These are phyloP conservation scores for Riptortus pedestris DNA, from an alignment of 1,140 invertebrate species.

Conservation along the genomic window DNA sequence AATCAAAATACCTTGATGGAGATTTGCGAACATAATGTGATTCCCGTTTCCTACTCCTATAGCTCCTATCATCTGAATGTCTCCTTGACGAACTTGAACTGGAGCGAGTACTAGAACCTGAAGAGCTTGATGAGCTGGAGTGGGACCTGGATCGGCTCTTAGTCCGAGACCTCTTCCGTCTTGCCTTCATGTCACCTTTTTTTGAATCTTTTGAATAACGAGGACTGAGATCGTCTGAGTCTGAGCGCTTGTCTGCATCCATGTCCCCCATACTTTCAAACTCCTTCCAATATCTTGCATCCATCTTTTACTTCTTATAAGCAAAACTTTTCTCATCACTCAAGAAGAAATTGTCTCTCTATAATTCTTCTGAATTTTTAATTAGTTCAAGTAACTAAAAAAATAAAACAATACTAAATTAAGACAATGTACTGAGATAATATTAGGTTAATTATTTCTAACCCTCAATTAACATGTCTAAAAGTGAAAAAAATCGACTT, in stretches of 20 bases:
- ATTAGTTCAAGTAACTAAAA: no score
- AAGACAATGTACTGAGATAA: no score
- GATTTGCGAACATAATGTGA: neutral
- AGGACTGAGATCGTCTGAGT: neutral
- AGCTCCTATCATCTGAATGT: neutral
- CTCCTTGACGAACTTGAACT: neutral
- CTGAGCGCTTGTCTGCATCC: neutral
- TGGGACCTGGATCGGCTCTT: neutral
- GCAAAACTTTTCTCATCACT: no score
- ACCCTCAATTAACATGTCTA: no score
- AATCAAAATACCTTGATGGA: neutral
- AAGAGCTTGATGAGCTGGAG: slow-evolving; percentile 14
- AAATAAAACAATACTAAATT: no score
- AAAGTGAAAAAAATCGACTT: no score
- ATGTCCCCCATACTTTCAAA: neutral
- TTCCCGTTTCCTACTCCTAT: neutral
- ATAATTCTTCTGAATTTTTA: no score
- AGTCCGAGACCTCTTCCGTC: neutral
- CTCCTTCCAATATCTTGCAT: neutral
- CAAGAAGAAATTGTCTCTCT: no score
- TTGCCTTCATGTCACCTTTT: neutral
- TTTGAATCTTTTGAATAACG: neutral
- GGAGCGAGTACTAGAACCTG: neutral
- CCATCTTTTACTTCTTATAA: neutral
- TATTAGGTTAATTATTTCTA: no score